These are phyloP conservation scores for Brachionus paranguensis DNA, from an alignment of 1,140 invertebrate genomes.

Conservation along the genomic window DNA sequence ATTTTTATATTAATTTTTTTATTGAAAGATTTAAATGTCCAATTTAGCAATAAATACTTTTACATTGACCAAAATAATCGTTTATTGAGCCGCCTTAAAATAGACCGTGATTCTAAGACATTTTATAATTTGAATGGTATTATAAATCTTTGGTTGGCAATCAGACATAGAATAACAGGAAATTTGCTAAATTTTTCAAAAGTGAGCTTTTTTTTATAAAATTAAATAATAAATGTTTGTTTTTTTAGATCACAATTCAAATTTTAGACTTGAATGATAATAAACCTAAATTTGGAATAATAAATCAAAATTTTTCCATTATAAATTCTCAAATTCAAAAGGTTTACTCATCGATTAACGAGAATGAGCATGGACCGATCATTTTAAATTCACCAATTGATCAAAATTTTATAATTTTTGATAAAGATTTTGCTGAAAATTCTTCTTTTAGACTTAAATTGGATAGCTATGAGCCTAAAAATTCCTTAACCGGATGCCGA, in stretches of 20 bases:
- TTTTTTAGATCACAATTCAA: background rate
- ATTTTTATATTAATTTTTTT: background rate
- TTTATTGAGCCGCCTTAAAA: background rate
- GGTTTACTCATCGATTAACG: background rate
- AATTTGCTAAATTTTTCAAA: background rate
- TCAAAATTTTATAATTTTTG: background rate
- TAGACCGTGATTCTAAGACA: background rate
- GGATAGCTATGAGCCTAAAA: background rate
- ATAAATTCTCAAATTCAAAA: background rate
- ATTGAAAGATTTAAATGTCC: background rate
- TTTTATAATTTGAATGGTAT: background rate
- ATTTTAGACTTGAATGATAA: conserved; percentile 18
- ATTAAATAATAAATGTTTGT: background rate
- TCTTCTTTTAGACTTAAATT: background rate
- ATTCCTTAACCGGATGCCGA: background rate
- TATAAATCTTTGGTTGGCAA: background rate
- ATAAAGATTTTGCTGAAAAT: background rate
- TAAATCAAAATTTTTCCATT: background rate
- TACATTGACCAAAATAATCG: background rate
- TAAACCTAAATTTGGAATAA: background rate
- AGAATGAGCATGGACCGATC: background rate
- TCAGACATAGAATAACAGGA: background rate
- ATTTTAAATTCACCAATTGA: background rate
- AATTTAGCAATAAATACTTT: background rate
- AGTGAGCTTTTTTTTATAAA: background rate